Evolutionary conservation across 2,797 vertebrate genomes (phyloP).

Genomic region (Malacoctenus gilli): DNA sequence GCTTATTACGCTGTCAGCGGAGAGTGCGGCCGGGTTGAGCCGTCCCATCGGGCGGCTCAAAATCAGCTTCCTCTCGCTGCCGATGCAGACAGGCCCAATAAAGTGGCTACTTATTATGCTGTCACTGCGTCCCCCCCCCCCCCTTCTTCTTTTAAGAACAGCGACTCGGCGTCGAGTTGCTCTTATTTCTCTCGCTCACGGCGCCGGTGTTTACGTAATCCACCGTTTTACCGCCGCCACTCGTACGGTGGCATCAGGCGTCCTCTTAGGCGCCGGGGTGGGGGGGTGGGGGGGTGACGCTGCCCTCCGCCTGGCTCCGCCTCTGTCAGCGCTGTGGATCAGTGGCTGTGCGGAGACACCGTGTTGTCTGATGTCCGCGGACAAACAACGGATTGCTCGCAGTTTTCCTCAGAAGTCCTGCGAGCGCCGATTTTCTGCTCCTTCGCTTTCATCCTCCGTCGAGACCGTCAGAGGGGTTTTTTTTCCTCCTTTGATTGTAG

Average conservation of each 20-base stretch:
- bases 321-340: conserved; percentile 11
- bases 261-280: conserved; percentile 10
- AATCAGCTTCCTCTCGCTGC: conserved; percentile 47
- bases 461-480: not conserved
- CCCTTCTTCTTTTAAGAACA: conserved; percentile 42
- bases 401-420: not conserved
- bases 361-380: conserved; percentile 2
- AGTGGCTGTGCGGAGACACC: no score
- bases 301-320: not conserved
- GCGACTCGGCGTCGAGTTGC: no score
- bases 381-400: conserved; percentile 8
- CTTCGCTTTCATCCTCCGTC: conserved; percentile 2
- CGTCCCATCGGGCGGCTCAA: conserved; percentile 42
- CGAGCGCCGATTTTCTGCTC: not conserved
- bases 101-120: conserved; percentile 65
- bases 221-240: conserved; percentile 6
- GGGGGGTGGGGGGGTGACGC: conserved; percentile 1
- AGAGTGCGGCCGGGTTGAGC: conserved; percentile 41
- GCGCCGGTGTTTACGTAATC: conserved; percentile 34
- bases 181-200: no score
- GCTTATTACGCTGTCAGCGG: conserved; percentile 63
- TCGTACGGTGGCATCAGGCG: conserved; percentile 24
- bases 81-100: conserved; percentile 39
- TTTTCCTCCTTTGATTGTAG: conserved; percentile 24
- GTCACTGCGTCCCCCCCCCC: conserved; percentile 43